phyloP scores from a whole-genome alignment of 2,113 vertebrate genomes.

The Apus apus region DNA sequence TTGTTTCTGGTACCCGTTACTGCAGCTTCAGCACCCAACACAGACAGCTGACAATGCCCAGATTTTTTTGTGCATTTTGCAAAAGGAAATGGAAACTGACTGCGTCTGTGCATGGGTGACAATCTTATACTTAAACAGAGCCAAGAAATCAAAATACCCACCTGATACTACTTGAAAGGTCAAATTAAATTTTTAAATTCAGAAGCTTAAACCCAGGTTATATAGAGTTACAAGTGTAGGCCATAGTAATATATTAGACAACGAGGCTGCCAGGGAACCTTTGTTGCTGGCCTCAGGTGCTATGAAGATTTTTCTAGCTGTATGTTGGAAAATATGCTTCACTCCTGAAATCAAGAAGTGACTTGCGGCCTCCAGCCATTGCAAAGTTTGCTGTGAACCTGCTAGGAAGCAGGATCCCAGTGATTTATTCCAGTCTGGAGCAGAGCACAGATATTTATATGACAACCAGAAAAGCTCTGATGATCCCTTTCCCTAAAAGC shows the following conservation, averaged over 20 bases:
- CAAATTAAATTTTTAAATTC: not conserved
- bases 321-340: not conserved
- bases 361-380: not conserved
- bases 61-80: not conserved
- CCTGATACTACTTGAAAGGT: not conserved
- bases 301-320: not conserved
- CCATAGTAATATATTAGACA: not conserved
- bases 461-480: not conserved
- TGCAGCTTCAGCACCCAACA: not conserved
- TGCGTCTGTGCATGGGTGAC: not conserved
- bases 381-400: not conserved
- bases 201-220: not conserved
- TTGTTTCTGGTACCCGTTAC: not conserved
- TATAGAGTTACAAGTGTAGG: not conserved
- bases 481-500: not conserved
- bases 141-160: not conserved
- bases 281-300: not conserved
- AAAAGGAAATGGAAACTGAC: conserved; percentile 21
- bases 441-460: not conserved
- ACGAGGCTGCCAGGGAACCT: not conserved
- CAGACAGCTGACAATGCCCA: not conserved
- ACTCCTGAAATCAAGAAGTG: not conserved
- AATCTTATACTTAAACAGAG: not conserved
- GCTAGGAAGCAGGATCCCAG: not conserved
- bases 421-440: not conserved